Conservation (phyloP, 2,113 vertebrate species). For the Junco hyemalis region DNA sequence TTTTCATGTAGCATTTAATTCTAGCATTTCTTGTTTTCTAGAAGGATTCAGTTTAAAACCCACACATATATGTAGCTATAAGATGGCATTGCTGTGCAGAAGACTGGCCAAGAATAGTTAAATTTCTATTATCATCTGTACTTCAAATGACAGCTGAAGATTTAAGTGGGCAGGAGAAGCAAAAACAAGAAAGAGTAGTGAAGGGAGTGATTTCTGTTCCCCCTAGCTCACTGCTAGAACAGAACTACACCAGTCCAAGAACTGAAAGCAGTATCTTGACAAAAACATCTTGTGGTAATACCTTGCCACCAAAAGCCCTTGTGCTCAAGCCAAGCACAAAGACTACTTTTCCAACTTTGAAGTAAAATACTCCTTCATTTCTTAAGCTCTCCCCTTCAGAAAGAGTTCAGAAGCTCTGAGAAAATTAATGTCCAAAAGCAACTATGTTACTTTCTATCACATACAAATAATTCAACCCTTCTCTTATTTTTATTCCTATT, state of each 20-base stretch:
- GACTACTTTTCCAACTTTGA: background rate
- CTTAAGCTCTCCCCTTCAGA: background rate
- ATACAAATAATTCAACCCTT: background rate
- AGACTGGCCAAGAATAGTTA: background rate
- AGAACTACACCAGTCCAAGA: background rate
- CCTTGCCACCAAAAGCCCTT: background rate
- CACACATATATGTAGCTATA: background rate
- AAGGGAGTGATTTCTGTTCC: background rate
- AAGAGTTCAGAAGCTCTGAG: background rate
- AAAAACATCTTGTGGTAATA: background rate
- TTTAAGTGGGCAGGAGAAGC: background rate
- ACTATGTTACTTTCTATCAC: background rate
- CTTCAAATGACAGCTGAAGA: background rate
- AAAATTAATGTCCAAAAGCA: background rate
- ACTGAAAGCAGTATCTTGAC: background rate
- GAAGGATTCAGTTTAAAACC: background rate
- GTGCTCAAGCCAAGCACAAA: background rate
- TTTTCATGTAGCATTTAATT: background rate
- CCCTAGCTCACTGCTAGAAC: background rate
- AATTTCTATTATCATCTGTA: background rate
- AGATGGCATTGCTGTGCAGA: background rate
- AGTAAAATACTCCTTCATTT: background rate
- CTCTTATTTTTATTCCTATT: background rate
- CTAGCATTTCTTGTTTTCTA: background rate
- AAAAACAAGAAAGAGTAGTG: background rate